Base-by-base conservation (phyloP, 2,888 invertebrate genomes). In the Chymomyza caudatula region DNA sequence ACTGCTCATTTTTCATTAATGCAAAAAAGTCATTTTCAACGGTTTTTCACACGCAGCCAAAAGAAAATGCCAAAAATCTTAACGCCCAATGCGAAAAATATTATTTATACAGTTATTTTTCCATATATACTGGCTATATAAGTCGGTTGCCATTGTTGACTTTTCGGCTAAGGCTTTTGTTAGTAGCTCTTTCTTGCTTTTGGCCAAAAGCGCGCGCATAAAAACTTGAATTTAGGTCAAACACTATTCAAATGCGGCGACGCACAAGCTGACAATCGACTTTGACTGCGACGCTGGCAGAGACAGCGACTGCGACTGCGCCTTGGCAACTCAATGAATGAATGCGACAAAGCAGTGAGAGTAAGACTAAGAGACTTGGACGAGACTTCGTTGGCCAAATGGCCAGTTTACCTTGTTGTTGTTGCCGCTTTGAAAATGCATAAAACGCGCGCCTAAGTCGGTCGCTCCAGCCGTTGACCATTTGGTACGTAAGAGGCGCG, bases 401-500 rank as follows among this genome's bases (percentile, higher is more conserved):
- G 75, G 72, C 75, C 74, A 75, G 74, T 83, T 77, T 75, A 75
- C 69, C 80, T 47, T 67, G 71, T 60, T 73, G 64, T 54, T 72
- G 75, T 73, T 70, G 29, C 70, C 79, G 79, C 77, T 77, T 76
- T 74, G 69, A 83, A 83, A 81, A 80, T 81, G 80, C 80, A 81
- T 83, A 83, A 83, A 83, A 78, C 80, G 84, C 80, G 25, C 55
- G 77, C 75, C 79, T 79, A 79, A 78, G 79, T 79, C 79, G 79
- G 82, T 81, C 75, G 76, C 77, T 79, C 83, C 83, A 83, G 80
- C 73, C 80, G 83, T 76, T 80, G 80, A 83, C 80, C 80, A 83
- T 80, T 81, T 83, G 80, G 80, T 54, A 63, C 70, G 70, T 83
- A 81, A 81, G 80, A 80, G 80, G 70, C 73, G 62, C 44, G 62